These are phyloP conservation scores for Saguinus imperator DNA, from an alignment of 2,113 vertebrate genomes.

Conservation along the genomic window DNA sequence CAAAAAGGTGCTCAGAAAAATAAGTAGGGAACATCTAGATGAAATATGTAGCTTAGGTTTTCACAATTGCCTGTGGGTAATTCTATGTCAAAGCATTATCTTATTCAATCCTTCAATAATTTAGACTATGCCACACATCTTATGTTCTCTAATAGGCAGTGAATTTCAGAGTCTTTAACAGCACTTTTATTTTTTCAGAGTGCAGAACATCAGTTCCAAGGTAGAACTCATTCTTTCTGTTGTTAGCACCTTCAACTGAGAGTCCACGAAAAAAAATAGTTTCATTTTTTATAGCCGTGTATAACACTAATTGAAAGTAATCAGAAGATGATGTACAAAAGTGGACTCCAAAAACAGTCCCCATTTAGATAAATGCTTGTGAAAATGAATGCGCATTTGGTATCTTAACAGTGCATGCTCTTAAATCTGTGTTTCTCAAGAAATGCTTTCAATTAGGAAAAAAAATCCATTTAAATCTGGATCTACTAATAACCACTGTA, in stretches of 20 bases:
- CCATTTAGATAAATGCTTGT: background rate
- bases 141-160: background rate
- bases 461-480: slow-evolving; percentile 30
- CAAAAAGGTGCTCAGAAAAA: background rate
- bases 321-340: background rate
- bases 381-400: background rate
- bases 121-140: background rate
- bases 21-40: background rate
- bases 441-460: slow-evolving; percentile 42
- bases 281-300: background rate
- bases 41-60: background rate
- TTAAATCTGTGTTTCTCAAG: slow-evolving; percentile 36
- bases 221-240: background rate
- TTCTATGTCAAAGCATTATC: background rate
- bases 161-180: background rate
- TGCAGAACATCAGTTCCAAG: background rate
- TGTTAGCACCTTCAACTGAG: background rate
- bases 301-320: background rate
- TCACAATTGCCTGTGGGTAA: background rate
- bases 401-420: background rate
- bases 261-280: background rate
- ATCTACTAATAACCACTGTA: slow-evolving; percentile 44
- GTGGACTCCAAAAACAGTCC: background rate
- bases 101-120: background rate
- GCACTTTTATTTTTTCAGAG: background rate